Conservation (phyloP, 2,888 invertebrate species). For the Chromoteleia sp. region DNA sequence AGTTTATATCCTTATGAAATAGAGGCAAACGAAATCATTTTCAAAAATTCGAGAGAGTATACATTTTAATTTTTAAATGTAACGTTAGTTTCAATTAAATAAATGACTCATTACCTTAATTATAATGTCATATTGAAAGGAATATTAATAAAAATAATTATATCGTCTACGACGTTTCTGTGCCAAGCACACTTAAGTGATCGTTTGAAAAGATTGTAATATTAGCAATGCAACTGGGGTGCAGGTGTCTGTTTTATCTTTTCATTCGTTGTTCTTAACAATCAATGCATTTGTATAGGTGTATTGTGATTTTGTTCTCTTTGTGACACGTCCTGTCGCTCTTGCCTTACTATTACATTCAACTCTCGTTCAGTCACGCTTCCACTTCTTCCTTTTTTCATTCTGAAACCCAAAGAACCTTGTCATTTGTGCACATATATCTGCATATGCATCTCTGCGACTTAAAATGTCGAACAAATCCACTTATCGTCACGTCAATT, state of each 20-base stretch:
- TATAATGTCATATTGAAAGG: not conserved
- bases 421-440: conserved; percentile 70
- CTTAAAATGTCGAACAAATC: conserved; percentile 70
- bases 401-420: conserved; percentile 42
- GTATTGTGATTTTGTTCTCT: conserved; percentile 31
- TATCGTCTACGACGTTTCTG: too few species aligned
- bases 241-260: conserved; percentile 5
- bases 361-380: conserved; percentile 32
- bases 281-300: conserved; percentile 14
- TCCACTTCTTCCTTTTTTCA: conserved; percentile 21
- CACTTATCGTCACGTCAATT: conserved; percentile 73
- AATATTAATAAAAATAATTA: not conserved
- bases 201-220: not conserved
- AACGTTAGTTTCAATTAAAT: not conserved
- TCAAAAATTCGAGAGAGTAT: not conserved
- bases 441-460: conserved; percentile 65
- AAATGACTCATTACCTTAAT: not conserved
- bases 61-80: conserved; percentile 6
- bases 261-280: not conserved
- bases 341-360: conserved; percentile 68
- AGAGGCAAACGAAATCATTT: not conserved
- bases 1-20: conserved; percentile 12
- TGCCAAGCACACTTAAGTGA: not conserved
- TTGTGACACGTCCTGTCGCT: conserved; percentile 46
- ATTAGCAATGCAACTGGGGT: conserved; percentile 11